These are phyloP conservation scores for Metacarcinus magister DNA, from an alignment of 2,888 invertebrate species.

Conservation along the genomic window DNA sequence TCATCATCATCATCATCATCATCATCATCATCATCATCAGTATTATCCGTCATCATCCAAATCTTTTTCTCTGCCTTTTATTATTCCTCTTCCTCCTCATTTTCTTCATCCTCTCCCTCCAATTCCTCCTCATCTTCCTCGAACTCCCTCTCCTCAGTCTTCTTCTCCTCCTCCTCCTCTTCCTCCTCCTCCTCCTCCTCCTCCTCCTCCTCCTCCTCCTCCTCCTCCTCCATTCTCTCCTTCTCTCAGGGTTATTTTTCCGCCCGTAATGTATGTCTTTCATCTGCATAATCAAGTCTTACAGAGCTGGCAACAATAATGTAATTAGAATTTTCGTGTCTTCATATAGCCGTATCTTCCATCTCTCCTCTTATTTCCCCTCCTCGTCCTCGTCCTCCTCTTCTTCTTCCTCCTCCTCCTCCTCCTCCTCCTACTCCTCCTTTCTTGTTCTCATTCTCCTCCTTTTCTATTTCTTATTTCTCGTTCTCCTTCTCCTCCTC, in stretches of 20 bases:
- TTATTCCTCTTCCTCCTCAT: neutral
- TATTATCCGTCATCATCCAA: neutral
- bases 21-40: conserved; percentile 30
- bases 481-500: neutral
- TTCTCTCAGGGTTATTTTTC: conserved; percentile 56
- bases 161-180: neutral
- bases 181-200: neutral
- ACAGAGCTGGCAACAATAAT: conserved; percentile 73
- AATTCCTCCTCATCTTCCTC: neutral
- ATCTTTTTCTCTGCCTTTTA: neutral
- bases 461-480: neutral
- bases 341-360: conserved; percentile 52
- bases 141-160: neutral
- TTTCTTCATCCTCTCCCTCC: neutral
- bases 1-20: neutral
- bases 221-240: conserved; percentile 10
- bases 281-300: conserved; percentile 75
- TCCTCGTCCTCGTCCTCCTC: neutral
- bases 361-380: neutral
- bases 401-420: neutral
- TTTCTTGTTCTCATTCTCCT: neutral
- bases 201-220: neutral
- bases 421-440: neutral
- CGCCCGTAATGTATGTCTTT: conserved; percentile 67
- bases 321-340: conserved; percentile 72